phyloP scores from a whole-genome alignment of 2,113 vertebrate species.

The Callospermophilus lateralis region DNA sequence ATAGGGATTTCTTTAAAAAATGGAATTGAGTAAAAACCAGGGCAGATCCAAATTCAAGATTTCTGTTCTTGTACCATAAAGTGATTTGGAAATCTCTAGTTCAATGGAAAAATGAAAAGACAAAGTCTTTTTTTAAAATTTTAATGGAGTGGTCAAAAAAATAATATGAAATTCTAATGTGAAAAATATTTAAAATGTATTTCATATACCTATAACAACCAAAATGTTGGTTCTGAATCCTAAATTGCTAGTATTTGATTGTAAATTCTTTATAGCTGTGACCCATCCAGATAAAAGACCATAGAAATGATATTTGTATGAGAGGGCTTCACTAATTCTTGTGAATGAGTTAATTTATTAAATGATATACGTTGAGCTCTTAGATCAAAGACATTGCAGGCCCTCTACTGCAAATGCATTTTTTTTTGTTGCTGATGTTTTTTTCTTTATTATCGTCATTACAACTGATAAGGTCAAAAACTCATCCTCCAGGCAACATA shows the following conservation, averaged over 20 bases:
- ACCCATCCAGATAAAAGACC: background rate
- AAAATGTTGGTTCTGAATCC: constrained; percentile 62
- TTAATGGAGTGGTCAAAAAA: background rate
- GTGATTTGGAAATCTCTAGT: background rate
- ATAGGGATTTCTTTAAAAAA: constrained; percentile 31
- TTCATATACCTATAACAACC: constrained; percentile 16
- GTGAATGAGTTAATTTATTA: constrained; percentile 56
- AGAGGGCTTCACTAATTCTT: constrained; percentile 38
- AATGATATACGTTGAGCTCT: background rate
- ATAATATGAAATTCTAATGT: constrained; percentile 55
- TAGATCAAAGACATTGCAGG: background rate
- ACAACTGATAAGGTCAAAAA: background rate
- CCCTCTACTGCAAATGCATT: background rate
- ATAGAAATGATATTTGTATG: background rate
- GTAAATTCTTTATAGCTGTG: constrained; percentile 9
- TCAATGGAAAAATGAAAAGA: background rate
- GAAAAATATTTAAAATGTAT: constrained; percentile 32
- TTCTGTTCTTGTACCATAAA: constrained; percentile 36
- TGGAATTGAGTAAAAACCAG: constrained; percentile 29
- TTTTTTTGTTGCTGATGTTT: background rate
- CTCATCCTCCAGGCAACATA: background rate
- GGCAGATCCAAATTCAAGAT: constrained; percentile 6
- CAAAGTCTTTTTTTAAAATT: background rate
- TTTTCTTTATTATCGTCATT: constrained; percentile 19
- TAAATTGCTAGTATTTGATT: constrained; percentile 46